Base-by-base conservation (phyloP, 1,140 invertebrate species). In the Chrysoperla carnea region DNA sequence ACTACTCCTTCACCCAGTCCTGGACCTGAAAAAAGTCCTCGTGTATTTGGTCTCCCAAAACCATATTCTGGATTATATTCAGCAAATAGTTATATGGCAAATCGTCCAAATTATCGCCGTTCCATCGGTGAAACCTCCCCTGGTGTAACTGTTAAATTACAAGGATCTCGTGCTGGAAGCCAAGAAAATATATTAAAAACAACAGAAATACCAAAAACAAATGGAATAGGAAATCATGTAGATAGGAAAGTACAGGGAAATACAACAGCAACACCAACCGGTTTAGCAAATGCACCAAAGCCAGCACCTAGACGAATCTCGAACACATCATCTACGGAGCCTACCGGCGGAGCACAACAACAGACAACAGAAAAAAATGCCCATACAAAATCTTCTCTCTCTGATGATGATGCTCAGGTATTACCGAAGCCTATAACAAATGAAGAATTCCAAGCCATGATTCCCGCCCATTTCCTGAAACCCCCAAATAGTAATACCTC, bases 401-500 rank as follows among this genome's bases (percentile, higher is more conserved):
- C 58, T 14, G 51, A 48, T 38, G 59, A 60, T 40, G 60, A 62
- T 52, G 50, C 51, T 50, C 60, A 62, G 60, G 60, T 60, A 62
- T 75, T 79, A 62, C 70, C 79, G 61, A 76, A 81, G 63, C 81
- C 83, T 55, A 78, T 87, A 66, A 88, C 83, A 64, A 88, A 81
- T 69, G 84, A 87, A 69, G 83, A 88, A 66, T 88, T 89, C 73
- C 81, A 87, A 76, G 83, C 84, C 61, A 84, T 91, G 84, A 89
- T 90, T 54, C 85, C 86, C 52, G 76, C 81, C 58, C 84, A 85
- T 67, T 88, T 89, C 74, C 75, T 84, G 47, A 69, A 59, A 44
- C 48, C 46, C 15, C 27, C 40, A 42, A 42, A 29, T 46, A 40
- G 53, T 52, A 54, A 53, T 60, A 51, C 41, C 43, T 36, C 47